phyloP scores from a whole-genome alignment of 2,113 vertebrate species.

The Xiphorhynchus elegans region DNA sequence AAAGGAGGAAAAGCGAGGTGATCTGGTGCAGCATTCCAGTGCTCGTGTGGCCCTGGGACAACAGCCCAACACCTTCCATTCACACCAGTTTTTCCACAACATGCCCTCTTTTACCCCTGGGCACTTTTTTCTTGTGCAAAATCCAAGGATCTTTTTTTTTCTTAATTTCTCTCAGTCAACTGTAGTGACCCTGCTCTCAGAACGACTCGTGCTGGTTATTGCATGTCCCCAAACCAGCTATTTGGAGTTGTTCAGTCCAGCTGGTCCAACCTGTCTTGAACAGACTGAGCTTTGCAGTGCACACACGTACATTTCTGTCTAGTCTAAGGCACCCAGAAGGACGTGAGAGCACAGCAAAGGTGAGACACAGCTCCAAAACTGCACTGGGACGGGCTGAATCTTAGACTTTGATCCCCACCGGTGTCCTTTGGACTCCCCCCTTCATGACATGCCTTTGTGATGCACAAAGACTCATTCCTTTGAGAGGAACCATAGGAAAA shows the following conservation, averaged over 20 bases:
- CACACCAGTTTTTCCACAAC: background rate
- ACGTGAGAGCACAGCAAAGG: background rate
- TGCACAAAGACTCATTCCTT: background rate
- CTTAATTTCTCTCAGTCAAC: background rate
- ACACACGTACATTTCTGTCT: background rate
- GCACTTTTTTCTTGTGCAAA: background rate
- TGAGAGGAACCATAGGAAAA: background rate
- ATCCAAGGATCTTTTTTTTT: background rate
- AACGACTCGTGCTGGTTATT: fast-evolving
- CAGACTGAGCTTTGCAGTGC: background rate
- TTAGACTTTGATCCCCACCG: background rate
- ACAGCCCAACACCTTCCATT: background rate
- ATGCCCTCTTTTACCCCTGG: background rate
- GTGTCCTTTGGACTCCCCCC: slow-evolving; percentile 24
- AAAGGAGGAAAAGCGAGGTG: background rate
- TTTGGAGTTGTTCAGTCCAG: background rate
- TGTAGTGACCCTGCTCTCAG: background rate
- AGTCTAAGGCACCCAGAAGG: background rate
- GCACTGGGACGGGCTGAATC: background rate
- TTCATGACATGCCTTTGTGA: background rate
- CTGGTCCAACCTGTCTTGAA: background rate
- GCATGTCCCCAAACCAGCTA: background rate
- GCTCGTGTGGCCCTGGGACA: background rate
- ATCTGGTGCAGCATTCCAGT: background rate
- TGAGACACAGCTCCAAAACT: background rate